Conservation (phyloP, 2,113 vertebrate species). For the Scomber scombrus region DNA sequence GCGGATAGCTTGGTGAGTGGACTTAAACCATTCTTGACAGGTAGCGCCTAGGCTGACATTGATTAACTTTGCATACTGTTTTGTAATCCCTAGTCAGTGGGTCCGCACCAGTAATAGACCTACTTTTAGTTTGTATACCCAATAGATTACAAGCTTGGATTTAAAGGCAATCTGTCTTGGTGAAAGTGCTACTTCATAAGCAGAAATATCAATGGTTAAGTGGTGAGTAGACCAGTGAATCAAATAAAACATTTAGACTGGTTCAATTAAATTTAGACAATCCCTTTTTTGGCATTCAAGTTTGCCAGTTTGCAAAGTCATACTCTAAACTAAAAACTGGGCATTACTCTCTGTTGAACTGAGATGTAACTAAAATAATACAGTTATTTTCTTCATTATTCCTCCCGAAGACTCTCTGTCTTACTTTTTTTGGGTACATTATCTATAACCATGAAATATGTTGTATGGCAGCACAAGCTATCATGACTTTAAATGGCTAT, state of each 20-base stretch:
- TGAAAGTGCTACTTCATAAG: neutral
- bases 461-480: no score
- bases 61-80: constrained; percentile 45
- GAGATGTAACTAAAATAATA: neutral
- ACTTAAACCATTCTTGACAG: constrained; percentile 59
- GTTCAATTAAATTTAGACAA: neutral
- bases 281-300: neutral
- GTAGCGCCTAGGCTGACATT: constrained; percentile 18
- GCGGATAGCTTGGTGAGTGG: constrained; percentile 35
- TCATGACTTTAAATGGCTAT: no score
- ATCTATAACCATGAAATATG: no score
- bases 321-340: neutral
- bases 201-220: neutral
- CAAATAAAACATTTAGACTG: neutral
- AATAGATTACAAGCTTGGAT: neutral
- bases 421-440: no score
- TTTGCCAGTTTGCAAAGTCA: neutral
- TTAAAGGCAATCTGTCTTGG: neutral
- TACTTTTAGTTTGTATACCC: constrained; percentile 22
- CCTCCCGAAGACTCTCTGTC: no score
- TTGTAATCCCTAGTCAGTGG: constrained; percentile 25
- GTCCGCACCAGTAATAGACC: constrained; percentile 2
- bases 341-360: neutral
- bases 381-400: no score
- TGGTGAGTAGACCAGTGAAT: neutral